Conservation (phyloP, 2,797 vertebrate species). For the Lemur catta region DNA sequence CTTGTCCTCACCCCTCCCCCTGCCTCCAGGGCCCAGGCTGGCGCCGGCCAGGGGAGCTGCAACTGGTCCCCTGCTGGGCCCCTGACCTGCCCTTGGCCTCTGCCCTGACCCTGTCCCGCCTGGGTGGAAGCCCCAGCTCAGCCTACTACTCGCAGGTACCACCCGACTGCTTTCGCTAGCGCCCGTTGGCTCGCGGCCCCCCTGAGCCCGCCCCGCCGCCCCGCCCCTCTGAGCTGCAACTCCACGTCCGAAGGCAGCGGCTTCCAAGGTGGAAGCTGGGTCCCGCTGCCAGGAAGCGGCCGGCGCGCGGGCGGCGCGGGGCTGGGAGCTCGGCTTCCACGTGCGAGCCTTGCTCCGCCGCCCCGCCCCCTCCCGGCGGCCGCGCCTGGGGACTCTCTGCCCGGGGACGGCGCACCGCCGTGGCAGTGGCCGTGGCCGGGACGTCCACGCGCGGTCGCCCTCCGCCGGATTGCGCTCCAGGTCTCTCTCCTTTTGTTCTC, state of each 20-base stretch:
- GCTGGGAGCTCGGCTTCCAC: conserved; percentile 52
- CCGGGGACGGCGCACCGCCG: background rate
- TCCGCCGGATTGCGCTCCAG: conserved; percentile 43
- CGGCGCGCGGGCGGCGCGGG: background rate
- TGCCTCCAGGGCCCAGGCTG: conserved; percentile 49
- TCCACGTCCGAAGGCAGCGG: conserved; percentile 55
- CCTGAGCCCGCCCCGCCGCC: conserved; percentile 67
- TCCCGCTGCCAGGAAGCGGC: conserved; percentile 58
- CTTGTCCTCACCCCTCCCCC: conserved; percentile 56
- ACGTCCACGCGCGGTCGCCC: background rate
- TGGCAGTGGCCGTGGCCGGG: conserved; percentile 17
- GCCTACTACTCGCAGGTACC: conserved; percentile 48
- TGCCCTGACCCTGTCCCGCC: conserved; percentile 71
- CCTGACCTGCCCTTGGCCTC: conserved; percentile 77
- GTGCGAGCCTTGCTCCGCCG: conserved; percentile 37
- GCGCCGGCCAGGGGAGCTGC: conserved; percentile 39
- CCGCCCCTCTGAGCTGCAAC: conserved; percentile 60
- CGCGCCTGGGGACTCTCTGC: background rate
- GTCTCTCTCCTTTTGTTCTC: conserved; percentile 63
- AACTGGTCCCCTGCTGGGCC: conserved; percentile 70
- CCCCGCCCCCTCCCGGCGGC: background rate
- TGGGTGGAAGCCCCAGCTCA: conserved; percentile 53
- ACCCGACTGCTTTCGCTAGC: conserved; percentile 33
- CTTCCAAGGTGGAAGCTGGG: conserved; percentile 68
- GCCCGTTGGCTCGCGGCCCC: conserved; percentile 52